These are phyloP conservation scores for Polia nebulosa DNA, from an alignment of 2,888 invertebrate species.

Conservation along the genomic window DNA sequence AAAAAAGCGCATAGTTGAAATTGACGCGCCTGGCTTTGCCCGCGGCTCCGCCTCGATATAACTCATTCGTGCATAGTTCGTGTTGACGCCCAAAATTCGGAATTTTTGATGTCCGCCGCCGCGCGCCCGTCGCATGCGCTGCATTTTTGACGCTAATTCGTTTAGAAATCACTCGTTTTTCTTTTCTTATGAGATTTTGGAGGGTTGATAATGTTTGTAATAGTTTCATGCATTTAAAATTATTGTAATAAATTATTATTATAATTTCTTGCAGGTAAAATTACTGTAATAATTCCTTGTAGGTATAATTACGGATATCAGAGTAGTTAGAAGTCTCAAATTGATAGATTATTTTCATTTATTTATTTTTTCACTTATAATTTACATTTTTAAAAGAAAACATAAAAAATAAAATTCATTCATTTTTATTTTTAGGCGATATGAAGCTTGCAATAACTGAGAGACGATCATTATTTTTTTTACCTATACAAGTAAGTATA, in stretches of 20 bases:
- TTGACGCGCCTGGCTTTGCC: constrained; percentile 36
- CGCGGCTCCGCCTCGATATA: constrained; percentile 61
- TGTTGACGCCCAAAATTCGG: constrained; percentile 75
- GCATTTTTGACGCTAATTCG: constrained; percentile 80
- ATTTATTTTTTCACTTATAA: too few relatives aligned
- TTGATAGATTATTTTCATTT: too few relatives aligned
- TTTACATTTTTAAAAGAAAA: too few relatives aligned
- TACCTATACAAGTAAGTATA: not conserved
- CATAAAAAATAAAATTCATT: too few relatives aligned
- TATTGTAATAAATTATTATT: too few relatives aligned
- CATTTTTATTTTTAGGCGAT: too few relatives aligned
- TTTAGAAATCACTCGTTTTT: constrained; percentile 75
- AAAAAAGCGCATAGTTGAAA: constrained; percentile 63
- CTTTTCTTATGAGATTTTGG: constrained; percentile 59
- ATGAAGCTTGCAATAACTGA: too few relatives aligned
- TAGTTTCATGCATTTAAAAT: too few relatives aligned
- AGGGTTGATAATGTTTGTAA: constrained; percentile 1
- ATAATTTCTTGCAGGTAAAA: too few relatives aligned
- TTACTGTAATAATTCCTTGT: too few relatives aligned
- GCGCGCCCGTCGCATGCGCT: constrained; percentile 70
- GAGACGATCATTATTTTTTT: not conserved
- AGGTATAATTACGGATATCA: not conserved
- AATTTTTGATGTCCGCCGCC: constrained; percentile 75
- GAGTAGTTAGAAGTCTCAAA: not conserved
- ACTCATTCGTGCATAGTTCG: constrained; percentile 79